These are phyloP conservation scores for Trachymyrmex cornetzi DNA, from an alignment of 1,140 invertebrate species.

Conservation along the genomic window DNA sequence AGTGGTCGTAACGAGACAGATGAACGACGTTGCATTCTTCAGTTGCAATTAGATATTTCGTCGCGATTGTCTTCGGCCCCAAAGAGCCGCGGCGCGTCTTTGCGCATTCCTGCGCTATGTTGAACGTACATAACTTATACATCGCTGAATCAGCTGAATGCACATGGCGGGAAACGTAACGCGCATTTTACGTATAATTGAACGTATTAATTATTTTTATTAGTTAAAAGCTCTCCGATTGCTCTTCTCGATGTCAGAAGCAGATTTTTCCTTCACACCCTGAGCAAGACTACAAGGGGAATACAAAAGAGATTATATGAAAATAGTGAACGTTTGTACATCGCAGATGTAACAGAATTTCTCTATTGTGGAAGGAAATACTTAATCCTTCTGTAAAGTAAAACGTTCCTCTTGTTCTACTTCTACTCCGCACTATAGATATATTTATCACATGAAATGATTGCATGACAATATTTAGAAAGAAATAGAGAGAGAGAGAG, in stretches of 20 bases:
- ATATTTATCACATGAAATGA: neutral
- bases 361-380: neutral
- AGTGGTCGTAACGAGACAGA: neutral
- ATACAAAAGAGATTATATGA: neutral
- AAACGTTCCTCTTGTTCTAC: neutral
- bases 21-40: neutral
- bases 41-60: neutral
- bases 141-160: neutral
- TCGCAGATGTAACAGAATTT: neutral
- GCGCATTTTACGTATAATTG: neutral
- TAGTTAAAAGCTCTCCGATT: neutral
- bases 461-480: neutral
- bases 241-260: neutral
- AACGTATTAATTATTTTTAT: conserved; percentile 22
- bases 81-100: neutral
- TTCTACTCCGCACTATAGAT: neutral
- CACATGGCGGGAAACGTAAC: neutral
- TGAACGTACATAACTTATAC: neutral
- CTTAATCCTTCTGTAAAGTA: neutral
- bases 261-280: neutral
- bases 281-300: neutral
- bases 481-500: neutral
- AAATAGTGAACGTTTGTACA: neutral
- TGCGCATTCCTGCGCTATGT: neutral
- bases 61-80: neutral